Evolutionary conservation across 2,797 vertebrate genomes (phyloP).

Genomic region (Acrocephalus scirpaceus): DNA sequence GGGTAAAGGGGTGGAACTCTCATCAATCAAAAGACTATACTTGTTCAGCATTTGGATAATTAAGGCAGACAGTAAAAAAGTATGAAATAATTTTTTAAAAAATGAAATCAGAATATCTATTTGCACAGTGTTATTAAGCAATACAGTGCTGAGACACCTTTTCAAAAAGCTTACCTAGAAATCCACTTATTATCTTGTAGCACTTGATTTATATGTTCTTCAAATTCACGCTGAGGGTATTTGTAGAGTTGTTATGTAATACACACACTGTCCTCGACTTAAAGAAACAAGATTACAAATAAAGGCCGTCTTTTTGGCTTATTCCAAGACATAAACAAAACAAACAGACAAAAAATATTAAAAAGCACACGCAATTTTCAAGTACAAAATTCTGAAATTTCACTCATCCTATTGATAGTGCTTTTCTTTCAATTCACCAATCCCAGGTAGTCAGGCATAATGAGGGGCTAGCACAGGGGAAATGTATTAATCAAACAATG

Average conservation of each 20-base stretch:
- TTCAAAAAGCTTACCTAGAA: slow-evolving; percentile 26
- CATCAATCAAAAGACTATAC: slow-evolving; percentile 65
- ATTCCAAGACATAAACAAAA: not conserved
- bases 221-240: slow-evolving; percentile 13
- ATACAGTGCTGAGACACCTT: slow-evolving; percentile 25
- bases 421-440: not conserved
- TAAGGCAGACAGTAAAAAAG: slow-evolving; percentile 66
- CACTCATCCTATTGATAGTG: not conserved
- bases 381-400: not conserved
- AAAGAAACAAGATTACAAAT: not conserved
- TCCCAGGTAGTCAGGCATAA: not conserved
- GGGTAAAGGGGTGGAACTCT: slow-evolving; percentile 61
- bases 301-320: not conserved
- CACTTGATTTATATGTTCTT: not conserved
- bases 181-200: slow-evolving; percentile 15
- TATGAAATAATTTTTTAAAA: slow-evolving; percentile 39
- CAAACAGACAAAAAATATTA: not conserved
- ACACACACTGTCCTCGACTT: not conserved
- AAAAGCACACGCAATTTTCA: not conserved
- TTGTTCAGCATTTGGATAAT: slow-evolving; percentile 64
- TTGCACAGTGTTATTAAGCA: slow-evolving; percentile 50
- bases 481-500: slow-evolving; percentile 66
- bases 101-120: slow-evolving; percentile 52
- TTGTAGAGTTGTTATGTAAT: slow-evolving; percentile 7
- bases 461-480: slow-evolving; percentile 48